Percentiles rank a stretch among this genome's conserved stretches.
phyloP scores from a whole-genome alignment of 2,888 invertebrate genomes.

The Drymonia ruficornis region DNA sequence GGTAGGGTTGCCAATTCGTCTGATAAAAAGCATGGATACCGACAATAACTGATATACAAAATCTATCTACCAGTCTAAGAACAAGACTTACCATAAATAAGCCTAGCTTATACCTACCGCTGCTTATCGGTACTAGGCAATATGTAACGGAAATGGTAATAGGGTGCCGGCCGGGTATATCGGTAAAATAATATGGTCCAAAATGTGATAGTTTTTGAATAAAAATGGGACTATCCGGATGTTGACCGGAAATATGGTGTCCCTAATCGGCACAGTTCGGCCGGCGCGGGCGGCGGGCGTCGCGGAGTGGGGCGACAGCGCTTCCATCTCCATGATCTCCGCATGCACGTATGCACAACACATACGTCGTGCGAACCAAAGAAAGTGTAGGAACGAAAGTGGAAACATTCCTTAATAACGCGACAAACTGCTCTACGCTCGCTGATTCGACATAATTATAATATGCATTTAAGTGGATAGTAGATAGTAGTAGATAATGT shows the following conservation, averaged over 20 bases:
- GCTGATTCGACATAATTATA: background rate
- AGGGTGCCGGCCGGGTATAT: no score
- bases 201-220: no score
- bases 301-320: conserved; percentile 48
- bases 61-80: background rate
- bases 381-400: conserved; percentile 77
- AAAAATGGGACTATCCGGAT: background rate
- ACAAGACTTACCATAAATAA: no score
- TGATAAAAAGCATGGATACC: background rate
- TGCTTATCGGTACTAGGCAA: no score
- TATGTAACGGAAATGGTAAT: no score
- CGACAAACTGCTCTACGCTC: conserved; percentile 45
- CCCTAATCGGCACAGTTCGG: conserved; percentile 56
- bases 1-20: conserved; percentile 3
- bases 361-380: conserved; percentile 57
- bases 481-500: no score
- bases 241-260: background rate
- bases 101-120: no score
- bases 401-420: conserved; percentile 70
- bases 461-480: no score
- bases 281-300: no score
- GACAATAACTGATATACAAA: background rate
- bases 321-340: conserved; percentile 48
- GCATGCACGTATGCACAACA: conserved; percentile 53
- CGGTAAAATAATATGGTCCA: no score